Base-by-base conservation (phyloP, 2,888 invertebrate species). In the Helobdella robusta region DNA sequence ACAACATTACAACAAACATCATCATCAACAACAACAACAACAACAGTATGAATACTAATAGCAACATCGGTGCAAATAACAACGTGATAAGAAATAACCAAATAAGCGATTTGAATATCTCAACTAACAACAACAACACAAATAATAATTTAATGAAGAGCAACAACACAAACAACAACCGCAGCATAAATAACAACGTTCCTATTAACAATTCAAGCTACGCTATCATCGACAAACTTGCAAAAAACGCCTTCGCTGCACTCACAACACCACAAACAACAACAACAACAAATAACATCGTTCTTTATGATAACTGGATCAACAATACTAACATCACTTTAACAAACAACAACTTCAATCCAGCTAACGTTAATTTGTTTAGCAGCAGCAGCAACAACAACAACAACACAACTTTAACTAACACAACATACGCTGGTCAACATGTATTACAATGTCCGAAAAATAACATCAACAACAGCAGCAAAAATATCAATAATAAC, bases 131-230 rank as follows among this genome's bases (percentile, higher is more conserved):
- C 60, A 60, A 60, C 60, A 44, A 40, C 60, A 44, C n/a, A 40
- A 40, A 23, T 46, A 15, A 11, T 15, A 40, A 8, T 15, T 40
- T 15, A 40, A 40, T 15, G 23, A 60, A 40, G 25, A 50, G 5
- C 50, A 6, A 18, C 50, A 4, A 8, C n/a, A 4, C n/a, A 50
- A 18, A 50, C 50, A 4, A n/a, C 6, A 50, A 50, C 6, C 25
- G n/a, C 20, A 50, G 25, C 50, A 50, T 50, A 23, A 25, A 50
- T 23, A 50, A 50, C 50, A 50, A 50, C 50, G 25, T 50, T n/a
- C n/a, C n/a, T 50, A 18, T 50, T n/a, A n/a, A n/a, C n/a, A n/a
- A n/a, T n/a, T n/a, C n/a, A n/a, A n/a, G n/a, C n/a, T n/a, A n/a
- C n/a, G n/a, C n/a, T n/a, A n/a, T n/a, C 25, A 18, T 5, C n/a